Percentiles rank a stretch among this genome's conserved stretches.
Evolutionary conservation across 2,113 vertebrate species (phyloP).

Genomic region (Scomber japonicus): DNA sequence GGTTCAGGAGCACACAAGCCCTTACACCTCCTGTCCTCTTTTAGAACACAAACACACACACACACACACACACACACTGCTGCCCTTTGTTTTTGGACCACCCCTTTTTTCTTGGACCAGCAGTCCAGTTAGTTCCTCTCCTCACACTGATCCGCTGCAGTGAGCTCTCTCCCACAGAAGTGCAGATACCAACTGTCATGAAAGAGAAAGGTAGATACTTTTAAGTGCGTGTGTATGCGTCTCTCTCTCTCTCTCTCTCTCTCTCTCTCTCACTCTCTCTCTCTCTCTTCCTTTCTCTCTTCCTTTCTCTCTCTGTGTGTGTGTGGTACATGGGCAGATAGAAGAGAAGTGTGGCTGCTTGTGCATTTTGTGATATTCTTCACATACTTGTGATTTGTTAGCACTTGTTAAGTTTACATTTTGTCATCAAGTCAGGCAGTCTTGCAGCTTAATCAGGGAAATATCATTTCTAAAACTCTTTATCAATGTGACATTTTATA

Average conservation of each 20-base stretch:
- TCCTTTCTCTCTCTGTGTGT: background rate
- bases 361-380: background rate
- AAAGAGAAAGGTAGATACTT: slow-evolving; percentile 74
- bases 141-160: slow-evolving; percentile 49
- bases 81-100: slow-evolving; percentile 50
- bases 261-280: too few species aligned
- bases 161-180: slow-evolving; percentile 31
- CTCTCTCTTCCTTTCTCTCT: too few species aligned
- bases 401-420: background rate
- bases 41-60: slow-evolving; percentile 43
- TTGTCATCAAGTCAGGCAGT: background rate
- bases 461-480: background rate
- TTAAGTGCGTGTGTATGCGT: background rate
- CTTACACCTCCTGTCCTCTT: slow-evolving; percentile 38
- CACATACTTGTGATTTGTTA: background rate
- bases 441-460: background rate
- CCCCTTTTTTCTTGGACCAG: slow-evolving; percentile 58
- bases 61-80: slow-evolving; percentile 26
- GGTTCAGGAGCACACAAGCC: slow-evolving; percentile 33
- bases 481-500: background rate
- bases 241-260: too few species aligned
- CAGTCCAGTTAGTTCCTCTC: slow-evolving; percentile 49
- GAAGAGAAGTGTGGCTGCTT: background rate
- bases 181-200: slow-evolving; percentile 59
- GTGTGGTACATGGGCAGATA: background rate